phyloP scores from a whole-genome alignment of 2,113 vertebrate species.

The Lasiurus borealis region DNA sequence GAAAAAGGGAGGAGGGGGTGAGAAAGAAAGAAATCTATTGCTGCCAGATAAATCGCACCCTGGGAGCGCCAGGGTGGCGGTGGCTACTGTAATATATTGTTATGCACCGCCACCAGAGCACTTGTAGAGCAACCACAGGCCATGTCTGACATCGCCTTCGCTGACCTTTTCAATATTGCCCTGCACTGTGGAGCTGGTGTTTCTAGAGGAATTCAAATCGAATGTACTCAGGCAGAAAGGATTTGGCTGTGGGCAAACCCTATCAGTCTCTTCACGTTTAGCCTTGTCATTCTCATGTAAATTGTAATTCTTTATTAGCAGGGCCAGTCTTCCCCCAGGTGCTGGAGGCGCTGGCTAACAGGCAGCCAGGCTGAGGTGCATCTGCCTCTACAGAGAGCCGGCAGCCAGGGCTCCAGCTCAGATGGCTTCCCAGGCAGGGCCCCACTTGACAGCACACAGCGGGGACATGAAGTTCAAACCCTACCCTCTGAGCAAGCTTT shows the following conservation, averaged over 20 bases:
- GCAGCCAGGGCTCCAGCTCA: rapidly evolving
- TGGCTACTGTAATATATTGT: conserved; percentile 74
- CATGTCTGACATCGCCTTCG: conserved; percentile 85
- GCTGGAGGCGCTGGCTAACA: not conserved
- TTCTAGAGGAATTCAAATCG: conserved; percentile 87
- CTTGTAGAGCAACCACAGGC: conserved; percentile 83
- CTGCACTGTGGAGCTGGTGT: conserved; percentile 78
- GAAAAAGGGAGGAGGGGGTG: not conserved
- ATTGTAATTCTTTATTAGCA: conserved; percentile 82
- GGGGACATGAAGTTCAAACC: not conserved
- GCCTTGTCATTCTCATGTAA: conserved; percentile 85
- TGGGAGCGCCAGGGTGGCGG: conserved; percentile 50
- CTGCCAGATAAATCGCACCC: conserved; percentile 65
- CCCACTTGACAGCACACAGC: not conserved
- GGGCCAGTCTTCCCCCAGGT: conserved; percentile 36
- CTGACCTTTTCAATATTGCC: conserved; percentile 88
- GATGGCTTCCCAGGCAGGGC: not conserved
- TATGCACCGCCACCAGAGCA: conserved; percentile 75
- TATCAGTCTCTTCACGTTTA: conserved; percentile 69
- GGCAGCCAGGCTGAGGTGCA: rapidly evolving
- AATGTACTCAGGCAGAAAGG: conserved; percentile 86
- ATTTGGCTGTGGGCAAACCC: conserved; percentile 82
- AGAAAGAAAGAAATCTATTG: not conserved
- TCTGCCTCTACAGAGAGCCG: not conserved
- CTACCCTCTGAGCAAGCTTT: not conserved